Base-by-base conservation (phyloP, 2,113 vertebrate species). In the Actinemys pallida region DNA sequence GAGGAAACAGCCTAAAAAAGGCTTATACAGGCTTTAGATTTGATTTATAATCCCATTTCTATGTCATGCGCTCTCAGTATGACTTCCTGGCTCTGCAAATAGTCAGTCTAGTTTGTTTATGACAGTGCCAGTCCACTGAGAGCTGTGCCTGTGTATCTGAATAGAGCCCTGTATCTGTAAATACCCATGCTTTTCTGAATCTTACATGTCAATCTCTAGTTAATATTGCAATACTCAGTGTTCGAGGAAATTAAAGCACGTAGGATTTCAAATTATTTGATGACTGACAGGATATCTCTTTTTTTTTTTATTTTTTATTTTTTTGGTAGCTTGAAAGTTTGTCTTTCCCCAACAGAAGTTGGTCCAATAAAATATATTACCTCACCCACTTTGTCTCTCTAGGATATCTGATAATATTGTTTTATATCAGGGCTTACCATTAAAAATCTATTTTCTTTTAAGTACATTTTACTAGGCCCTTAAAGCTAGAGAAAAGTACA, bases 401-500 rank as follows among this genome's bases (percentile, higher is more conserved):
- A 35, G 29, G 29, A 59, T 62, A 91, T 82, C 78, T 91, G 86
- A 91, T 49, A 88, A 75, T 65, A 88, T 39, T 82, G 20, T 54
- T 62, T 53, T 88, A 35, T 53, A 47, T 25, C 6, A 16, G 1
- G 83, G 53, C 49, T 85, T 81, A 11, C 9, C 39, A 54, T 57
- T 65, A 52, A 93, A 95, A 93, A 54, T 22, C 24, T 91, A 20
- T 50, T 75, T 88, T 86, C 35, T 75, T 88, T 92, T 35, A 90
- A 97, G 50, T 5, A 72, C 62, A 76, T 88, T 47, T 91, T 92
- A 84, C 78, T 94, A 47, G 56, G 39, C 53, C 29, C 59, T 53
- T 69, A 10, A 87, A 88, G 50, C 87, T 10, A 91, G 81, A 95
- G 42, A 69, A 88, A 80, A 2, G 16, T 69, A 75, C 49, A 25